Conservation (phyloP, 1,140 invertebrate species). For the Aporrectodea caliginosa region DNA sequence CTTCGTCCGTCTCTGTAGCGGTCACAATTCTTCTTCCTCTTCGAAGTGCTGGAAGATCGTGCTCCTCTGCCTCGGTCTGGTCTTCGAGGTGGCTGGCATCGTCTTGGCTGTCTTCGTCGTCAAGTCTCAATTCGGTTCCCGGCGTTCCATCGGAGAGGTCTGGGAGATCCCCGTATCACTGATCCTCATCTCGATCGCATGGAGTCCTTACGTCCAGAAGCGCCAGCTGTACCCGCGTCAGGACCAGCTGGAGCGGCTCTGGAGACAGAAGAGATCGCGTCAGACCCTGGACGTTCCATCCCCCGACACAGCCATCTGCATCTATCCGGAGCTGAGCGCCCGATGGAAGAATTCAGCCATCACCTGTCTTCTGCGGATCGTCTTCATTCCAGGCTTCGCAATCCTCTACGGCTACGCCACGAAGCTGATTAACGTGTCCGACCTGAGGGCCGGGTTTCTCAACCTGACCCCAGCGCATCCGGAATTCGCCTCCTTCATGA, state of each 20-base stretch:
- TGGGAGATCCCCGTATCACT: not conserved
- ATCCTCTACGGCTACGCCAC: not conserved
- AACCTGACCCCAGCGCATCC: not conserved
- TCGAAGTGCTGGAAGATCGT: not conserved
- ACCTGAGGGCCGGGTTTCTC: not conserved
- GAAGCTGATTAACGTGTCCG: not conserved
- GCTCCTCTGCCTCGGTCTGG: not conserved
- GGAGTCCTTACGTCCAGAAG: not conserved
- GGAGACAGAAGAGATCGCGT: not conserved
- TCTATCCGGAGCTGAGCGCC: conserved; percentile 9
- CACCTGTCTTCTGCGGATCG: not conserved
- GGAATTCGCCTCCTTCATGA: not conserved
- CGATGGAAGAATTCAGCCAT: not conserved
- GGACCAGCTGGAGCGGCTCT: not conserved
- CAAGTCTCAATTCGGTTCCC: not conserved
- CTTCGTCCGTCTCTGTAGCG: not conserved
- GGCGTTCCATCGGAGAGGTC: not conserved
- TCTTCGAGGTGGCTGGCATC: not conserved
- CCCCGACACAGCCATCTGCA: not conserved
- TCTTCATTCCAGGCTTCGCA: not conserved
- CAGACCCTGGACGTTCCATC: not conserved
- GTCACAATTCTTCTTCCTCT: no score
- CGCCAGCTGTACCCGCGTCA: not conserved
- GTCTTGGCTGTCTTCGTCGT: not conserved
- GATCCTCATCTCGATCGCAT: not conserved